phyloP scores from a whole-genome alignment of 2,888 invertebrate genomes.

The Hecatera dysodea region DNA sequence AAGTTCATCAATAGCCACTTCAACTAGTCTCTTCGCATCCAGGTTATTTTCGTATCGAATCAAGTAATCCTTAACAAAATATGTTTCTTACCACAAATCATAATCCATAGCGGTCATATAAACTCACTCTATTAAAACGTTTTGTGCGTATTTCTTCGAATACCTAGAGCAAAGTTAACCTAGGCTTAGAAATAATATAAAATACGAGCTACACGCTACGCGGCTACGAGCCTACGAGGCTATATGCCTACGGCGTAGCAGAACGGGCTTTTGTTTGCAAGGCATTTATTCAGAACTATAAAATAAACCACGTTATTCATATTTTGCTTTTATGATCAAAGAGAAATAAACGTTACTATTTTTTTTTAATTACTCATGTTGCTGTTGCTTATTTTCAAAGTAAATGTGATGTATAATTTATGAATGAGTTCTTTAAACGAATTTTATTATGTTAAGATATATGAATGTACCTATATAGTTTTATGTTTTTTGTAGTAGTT shows the following conservation, averaged over 20 bases:
- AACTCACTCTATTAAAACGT: not conserved
- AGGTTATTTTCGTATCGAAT: not conserved
- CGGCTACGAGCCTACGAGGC: constrained; percentile 53
- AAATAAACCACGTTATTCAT: constrained; percentile 35
- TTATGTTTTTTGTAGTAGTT: no score
- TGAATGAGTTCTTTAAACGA: not conserved
- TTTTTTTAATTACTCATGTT: not conserved
- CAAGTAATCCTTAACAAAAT: not conserved
- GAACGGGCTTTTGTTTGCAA: constrained; percentile 35
- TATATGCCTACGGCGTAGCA: constrained; percentile 60
- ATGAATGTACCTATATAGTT: no score
- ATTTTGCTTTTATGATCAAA: constrained; percentile 21
- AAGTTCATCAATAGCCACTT: not conserved
- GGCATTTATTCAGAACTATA: constrained; percentile 28
- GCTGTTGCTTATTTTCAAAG: not conserved
- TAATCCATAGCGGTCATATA: not conserved
- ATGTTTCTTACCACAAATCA: not conserved
- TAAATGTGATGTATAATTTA: not conserved
- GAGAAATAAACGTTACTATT: not conserved
- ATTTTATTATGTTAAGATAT: no score
- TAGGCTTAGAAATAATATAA: constrained; percentile 49
- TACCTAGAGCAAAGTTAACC: constrained; percentile 15
- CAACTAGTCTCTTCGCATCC: not conserved
- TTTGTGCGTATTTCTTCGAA: constrained; percentile 19
- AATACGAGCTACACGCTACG: constrained; percentile 53